Percentiles rank a stretch among this genome's conserved stretches.
phyloP scores from a whole-genome alignment of 2,797 vertebrate genomes.

The Tapera naevia region DNA sequence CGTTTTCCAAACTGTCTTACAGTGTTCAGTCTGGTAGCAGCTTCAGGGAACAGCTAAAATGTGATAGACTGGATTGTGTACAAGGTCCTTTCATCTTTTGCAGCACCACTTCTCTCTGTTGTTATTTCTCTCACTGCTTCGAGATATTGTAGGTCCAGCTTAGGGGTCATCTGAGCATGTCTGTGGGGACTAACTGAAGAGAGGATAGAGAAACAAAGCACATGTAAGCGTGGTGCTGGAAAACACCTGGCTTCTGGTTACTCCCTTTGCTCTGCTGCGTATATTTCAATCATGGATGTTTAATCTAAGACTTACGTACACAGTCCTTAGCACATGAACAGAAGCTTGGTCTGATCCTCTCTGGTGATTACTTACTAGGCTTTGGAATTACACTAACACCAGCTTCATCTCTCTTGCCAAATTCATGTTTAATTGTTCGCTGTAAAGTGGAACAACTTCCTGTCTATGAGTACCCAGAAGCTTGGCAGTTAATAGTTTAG shows the following conservation, averaged over 20 bases:
- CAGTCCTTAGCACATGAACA: neutral
- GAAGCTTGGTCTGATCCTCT: neutral
- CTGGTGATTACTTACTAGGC: neutral
- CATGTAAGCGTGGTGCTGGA: neutral
- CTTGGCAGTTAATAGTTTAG: constrained; percentile 22
- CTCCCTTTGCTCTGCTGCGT: neutral
- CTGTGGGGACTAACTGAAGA: neutral
- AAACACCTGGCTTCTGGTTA: neutral
- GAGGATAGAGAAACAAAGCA: neutral
- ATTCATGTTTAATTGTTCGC: constrained; percentile 39
- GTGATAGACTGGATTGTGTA: neutral
- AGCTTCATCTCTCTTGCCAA: neutral
- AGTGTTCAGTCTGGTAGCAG: neutral
- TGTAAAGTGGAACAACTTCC: constrained; percentile 37
- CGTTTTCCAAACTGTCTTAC: neutral
- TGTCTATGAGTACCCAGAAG: constrained; percentile 32
- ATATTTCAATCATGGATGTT: neutral
- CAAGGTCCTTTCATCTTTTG: neutral
- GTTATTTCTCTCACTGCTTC: neutral
- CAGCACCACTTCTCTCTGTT: neutral
- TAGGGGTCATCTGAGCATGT: neutral
- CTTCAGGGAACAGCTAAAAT: neutral
- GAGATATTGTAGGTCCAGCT: neutral
- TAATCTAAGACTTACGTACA: neutral
- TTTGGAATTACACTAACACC: neutral